Base-by-base conservation (phyloP, 2,113 vertebrate species). In the pig (Sus scrofa) region DNA sequence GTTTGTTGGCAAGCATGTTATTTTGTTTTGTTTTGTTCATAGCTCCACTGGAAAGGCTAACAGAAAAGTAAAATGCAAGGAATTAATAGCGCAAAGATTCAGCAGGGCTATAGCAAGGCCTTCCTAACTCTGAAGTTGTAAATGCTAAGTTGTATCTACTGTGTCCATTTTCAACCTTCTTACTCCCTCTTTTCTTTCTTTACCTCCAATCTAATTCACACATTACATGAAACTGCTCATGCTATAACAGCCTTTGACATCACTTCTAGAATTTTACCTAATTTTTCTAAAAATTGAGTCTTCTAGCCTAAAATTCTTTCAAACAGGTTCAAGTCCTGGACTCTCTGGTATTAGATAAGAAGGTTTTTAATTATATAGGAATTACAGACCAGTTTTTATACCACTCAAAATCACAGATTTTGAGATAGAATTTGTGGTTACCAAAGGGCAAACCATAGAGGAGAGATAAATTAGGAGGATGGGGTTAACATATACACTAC, bases 21-120 rank as follows among this genome's bases (percentile, higher is more conserved):
- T 93, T 93, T 91, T 90, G 60, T 78, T 96, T 94, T 87, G 37
- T 88, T 96, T 89, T 89, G 44, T 63, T 94, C 67, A 90, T 94
- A 92, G 52, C 32, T 95, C 32, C 32, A 85, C 75, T 26, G 3
- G 75, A 97, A 97, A 95, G 95, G 26, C 30, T 70, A 16, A 88
- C 93, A 83, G 86, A 95, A 78, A 97, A 97, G 95, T n/a, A 6
- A 97, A 98, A 86, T 18, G 1, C n/a, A 34, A 96, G 74, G 86
- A 97, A 97, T 96, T 96, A 97, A 75, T 39, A 24, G 9, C 88
- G 26, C 2, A 95, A 96, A 96, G 8, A 7, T 32, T 86, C 91
- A 96, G 50, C 60, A 32, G 12, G 37, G 50, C 32, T 90, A 24
- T 30, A 60, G 24, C 68, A 89, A 92, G 60, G 19, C 3, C 56